A percentile compares a stretch with the other conserved stretches of the same genome.
These are phyloP conservation scores for Mallotus villosus DNA, from an alignment of 2,797 vertebrate species.

Conservation along the genomic window DNA sequence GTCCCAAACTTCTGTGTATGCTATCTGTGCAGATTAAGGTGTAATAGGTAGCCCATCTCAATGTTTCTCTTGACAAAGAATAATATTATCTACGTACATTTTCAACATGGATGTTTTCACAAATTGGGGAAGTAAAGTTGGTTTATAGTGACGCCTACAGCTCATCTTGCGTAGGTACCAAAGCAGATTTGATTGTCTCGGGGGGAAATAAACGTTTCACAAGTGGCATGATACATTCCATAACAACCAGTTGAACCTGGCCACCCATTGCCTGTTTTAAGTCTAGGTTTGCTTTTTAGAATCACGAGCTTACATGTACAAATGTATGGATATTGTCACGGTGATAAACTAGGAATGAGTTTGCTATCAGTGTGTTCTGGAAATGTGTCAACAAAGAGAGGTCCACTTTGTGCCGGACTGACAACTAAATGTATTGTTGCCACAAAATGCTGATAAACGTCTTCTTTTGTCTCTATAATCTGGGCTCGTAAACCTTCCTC, in stretches of 20 bases:
- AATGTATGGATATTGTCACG: not conserved
- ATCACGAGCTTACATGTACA: no score
- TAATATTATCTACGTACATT: not conserved
- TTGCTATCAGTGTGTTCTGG: conserved; percentile 29
- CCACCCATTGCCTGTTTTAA: no score
- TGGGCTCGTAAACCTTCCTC: not conserved
- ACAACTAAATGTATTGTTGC: conserved; percentile 42
- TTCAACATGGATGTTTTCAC: not conserved
- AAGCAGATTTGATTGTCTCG: no score
- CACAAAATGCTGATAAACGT: conserved; percentile 53
- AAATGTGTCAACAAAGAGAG: conserved; percentile 46
- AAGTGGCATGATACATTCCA: no score
- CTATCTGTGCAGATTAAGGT: no score
- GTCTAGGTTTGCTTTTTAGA: no score
- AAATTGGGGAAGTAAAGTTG: not conserved
- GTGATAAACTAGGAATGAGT: not conserved
- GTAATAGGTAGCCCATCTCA: no score
- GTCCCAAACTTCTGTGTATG: no score
- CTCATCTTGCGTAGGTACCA: not conserved
- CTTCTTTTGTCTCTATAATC: conserved; percentile 58
- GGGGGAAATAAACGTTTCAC: no score
- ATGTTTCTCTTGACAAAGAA: no score
- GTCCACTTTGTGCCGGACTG: conserved; percentile 29
- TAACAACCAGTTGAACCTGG: no score
- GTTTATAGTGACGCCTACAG: conserved; percentile 14